phyloP scores from a whole-genome alignment of 2,113 vertebrate genomes.

The Lathamus discolor region DNA sequence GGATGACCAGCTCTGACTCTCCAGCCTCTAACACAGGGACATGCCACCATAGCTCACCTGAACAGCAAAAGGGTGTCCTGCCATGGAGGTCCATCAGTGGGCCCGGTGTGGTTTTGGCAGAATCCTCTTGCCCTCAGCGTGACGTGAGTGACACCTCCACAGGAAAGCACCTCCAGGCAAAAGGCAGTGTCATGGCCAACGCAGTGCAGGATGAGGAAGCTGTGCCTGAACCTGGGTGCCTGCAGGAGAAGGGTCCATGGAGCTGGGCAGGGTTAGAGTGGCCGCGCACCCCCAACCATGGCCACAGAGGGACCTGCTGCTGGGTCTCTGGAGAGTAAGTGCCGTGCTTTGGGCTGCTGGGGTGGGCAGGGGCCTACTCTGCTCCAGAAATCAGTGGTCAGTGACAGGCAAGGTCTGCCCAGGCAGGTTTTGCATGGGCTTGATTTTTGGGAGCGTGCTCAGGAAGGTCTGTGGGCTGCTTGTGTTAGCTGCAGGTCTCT shows the following conservation, averaged over 20 bases:
- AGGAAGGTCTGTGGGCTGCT: background rate
- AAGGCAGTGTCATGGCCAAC: background rate
- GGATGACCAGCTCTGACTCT: background rate
- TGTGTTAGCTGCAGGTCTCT: background rate
- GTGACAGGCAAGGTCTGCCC: background rate
- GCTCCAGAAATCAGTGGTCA: background rate
- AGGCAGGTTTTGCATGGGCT: background rate
- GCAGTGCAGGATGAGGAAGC: background rate
- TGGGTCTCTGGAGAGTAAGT: background rate
- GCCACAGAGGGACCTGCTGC: background rate
- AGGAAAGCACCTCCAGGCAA: background rate
- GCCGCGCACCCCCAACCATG: fast-evolving
- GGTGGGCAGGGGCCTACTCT: background rate
- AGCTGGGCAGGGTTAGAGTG: too few relatives aligned
- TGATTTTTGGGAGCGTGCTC: background rate
- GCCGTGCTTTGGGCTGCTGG: background rate
- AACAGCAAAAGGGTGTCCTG: background rate
- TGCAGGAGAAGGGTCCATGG: background rate
- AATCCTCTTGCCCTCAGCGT: background rate
- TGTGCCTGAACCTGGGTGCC: fast-evolving
- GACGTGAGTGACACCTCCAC: background rate
- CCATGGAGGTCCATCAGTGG: background rate
- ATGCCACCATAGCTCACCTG: fast-evolving
- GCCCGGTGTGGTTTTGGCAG: background rate
- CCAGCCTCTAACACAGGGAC: fast-evolving